A percentile compares a stretch with the other conserved stretches of the same genome.
These are phyloP conservation scores for Ivindomyrus marchei DNA, from an alignment of 2,113 vertebrate genomes.

Conservation along the genomic window DNA sequence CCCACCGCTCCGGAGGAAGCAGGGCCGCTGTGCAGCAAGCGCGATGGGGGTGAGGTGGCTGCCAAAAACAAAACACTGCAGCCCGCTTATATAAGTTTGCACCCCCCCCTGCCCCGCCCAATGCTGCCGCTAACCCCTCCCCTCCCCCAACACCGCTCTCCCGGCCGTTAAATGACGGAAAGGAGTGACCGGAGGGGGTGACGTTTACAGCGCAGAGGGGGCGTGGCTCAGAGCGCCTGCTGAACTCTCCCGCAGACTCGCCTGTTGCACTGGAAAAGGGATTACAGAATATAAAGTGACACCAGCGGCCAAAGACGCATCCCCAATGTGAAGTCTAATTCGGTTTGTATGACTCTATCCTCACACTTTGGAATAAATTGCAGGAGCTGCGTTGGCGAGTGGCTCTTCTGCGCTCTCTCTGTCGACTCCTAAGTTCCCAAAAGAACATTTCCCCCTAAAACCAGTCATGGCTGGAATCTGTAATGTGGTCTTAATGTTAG, in stretches of 20 bases:
- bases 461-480: background rate
- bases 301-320: background rate
- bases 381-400: background rate
- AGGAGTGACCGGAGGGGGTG: background rate
- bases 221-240: background rate
- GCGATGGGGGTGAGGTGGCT: constrained; percentile 46
- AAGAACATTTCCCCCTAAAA: background rate
- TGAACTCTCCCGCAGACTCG: too few species aligned
- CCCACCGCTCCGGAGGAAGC: constrained; percentile 60
- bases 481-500: background rate
- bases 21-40: constrained; percentile 22
- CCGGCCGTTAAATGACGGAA: background rate
- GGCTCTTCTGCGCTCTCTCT: background rate
- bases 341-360: background rate
- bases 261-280: background rate
- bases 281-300: background rate
- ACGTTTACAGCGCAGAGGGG: background rate
- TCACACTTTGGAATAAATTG: background rate
- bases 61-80: background rate
- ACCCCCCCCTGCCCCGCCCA: constrained; percentile 26
- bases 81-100: constrained; percentile 52
- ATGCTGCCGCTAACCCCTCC: background rate
- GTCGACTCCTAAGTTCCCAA: too few species aligned
- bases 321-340: background rate
- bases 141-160: constrained; percentile 15